A percentile compares a stretch with the other conserved stretches of the same genome.
phyloP scores from a whole-genome alignment of 2,888 invertebrate species.

The Agrotis ipsilon region DNA sequence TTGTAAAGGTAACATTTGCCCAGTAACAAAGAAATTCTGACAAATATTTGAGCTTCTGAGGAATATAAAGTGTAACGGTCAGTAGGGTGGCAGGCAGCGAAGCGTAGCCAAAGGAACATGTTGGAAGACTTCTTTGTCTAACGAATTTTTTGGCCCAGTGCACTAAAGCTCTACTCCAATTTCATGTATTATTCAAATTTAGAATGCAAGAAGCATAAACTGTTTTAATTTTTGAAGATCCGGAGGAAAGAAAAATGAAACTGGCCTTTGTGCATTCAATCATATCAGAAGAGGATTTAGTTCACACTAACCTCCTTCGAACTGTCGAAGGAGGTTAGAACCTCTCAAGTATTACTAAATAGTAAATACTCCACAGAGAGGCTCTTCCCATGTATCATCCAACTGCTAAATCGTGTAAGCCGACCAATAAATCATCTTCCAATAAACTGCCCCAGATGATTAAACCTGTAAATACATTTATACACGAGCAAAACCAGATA shows the following conservation, averaged over 20 bases:
- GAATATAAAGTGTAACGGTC: conserved; percentile 48
- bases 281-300: not conserved
- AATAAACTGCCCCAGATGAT: conserved; percentile 39
- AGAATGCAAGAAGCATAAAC: conserved; percentile 13
- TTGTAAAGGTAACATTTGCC: conserved; percentile 37
- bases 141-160: conserved; percentile 29
- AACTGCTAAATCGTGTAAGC: conserved; percentile 23
- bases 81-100: conserved; percentile 48
- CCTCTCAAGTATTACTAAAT: too few relatives aligned
- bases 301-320: not conserved
- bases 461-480: conserved; percentile 24
- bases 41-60: conserved; percentile 39
- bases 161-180: conserved; percentile 30
- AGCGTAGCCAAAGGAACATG: conserved; percentile 38
- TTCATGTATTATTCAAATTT: conserved; percentile 50
- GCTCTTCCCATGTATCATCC: conserved; percentile 20
- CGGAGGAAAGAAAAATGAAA: not conserved
- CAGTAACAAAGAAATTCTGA: conserved; percentile 21
- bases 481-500: conserved; percentile 36
- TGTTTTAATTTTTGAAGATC: not conserved
- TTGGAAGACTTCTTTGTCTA: conserved; percentile 39
- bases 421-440: conserved; percentile 39
- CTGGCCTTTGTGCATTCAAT: not conserved
- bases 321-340: too few relatives aligned
- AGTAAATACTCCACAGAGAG: not conserved